Percentiles rank a stretch among this genome's conserved stretches.
Conservation (phyloP, 1,140 invertebrate genomes). For the Lanistes nyassanus region DNA sequence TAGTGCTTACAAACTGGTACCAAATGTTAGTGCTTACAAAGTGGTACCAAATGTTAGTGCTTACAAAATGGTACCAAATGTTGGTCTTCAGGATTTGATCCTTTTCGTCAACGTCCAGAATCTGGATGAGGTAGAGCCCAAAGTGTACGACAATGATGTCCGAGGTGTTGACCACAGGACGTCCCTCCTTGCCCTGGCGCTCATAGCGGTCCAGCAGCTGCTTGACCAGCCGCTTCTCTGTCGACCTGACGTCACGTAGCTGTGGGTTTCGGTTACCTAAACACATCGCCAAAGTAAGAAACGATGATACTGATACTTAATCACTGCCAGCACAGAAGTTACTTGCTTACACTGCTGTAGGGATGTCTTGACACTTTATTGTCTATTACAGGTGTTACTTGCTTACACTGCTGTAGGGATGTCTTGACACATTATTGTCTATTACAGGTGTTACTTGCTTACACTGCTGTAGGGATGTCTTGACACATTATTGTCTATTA, state of each 20-base stretch:
- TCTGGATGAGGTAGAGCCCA: constrained; percentile 65
- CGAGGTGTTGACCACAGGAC: constrained; percentile 65
- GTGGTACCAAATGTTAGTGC: constrained; percentile 54
- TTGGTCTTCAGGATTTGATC: constrained; percentile 66
- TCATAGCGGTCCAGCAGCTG: constrained; percentile 62
- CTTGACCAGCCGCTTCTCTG: constrained; percentile 66
- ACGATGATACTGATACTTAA: no score
- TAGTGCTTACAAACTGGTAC: constrained; percentile 62
- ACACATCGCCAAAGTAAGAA: no score
- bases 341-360: no score
- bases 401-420: no score
- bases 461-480: no score
- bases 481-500: no score
- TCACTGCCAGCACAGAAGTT: no score
- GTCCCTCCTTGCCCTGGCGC: constrained; percentile 58
- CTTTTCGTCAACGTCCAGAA: constrained; percentile 67
- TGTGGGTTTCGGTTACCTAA: no score
- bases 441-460: no score
- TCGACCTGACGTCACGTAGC: constrained; percentile 44
- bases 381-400: no score
- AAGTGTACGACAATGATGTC: constrained; percentile 62
- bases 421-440: no score
- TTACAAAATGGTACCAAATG: constrained; percentile 64
- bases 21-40: constrained; percentile 60
- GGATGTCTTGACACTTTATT: no score